Conservation (phyloP, 2,888 invertebrate genomes). For the Iphiclides podalirius region DNA sequence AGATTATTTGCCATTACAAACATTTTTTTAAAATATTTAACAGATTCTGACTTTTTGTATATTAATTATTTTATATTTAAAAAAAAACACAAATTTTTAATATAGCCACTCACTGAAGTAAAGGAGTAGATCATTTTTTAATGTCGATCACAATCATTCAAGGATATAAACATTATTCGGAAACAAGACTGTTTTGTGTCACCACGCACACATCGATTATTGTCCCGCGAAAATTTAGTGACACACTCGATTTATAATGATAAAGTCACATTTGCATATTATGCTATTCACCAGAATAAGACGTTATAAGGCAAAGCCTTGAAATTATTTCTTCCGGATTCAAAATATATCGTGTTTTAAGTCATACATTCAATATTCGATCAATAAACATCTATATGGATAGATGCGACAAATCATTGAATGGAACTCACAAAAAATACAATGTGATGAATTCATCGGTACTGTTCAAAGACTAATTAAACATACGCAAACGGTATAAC, state of each 20-base stretch:
- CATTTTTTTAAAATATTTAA: too few species aligned
- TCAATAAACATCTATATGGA: not conserved
- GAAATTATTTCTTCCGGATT: not conserved
- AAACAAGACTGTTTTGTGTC: constrained; percentile 29
- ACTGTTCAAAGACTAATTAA: constrained; percentile 52
- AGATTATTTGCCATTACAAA: too few species aligned
- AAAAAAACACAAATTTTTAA: too few species aligned
- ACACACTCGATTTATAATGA: not conserved
- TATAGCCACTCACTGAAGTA: too few species aligned
- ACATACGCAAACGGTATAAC: constrained; percentile 58
- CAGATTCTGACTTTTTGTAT: too few species aligned
- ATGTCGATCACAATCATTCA: constrained; percentile 47
- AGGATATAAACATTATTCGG: constrained; percentile 36
- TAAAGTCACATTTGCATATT: not conserved
- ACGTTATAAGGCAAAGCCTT: constrained; percentile 1
- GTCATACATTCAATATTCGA: not conserved
- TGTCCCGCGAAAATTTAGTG: not conserved
- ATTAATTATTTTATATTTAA: too few species aligned
- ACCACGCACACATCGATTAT: not conserved
- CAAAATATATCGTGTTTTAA: not conserved
- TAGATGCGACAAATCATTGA: not conserved
- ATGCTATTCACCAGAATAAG: not conserved
- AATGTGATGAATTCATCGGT: constrained; percentile 48
- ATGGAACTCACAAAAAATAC: not conserved
- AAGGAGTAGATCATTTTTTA: too few species aligned